Evolutionary conservation across 2,797 vertebrate genomes (phyloP).

Genomic region (Myotis pilosus): DNA sequence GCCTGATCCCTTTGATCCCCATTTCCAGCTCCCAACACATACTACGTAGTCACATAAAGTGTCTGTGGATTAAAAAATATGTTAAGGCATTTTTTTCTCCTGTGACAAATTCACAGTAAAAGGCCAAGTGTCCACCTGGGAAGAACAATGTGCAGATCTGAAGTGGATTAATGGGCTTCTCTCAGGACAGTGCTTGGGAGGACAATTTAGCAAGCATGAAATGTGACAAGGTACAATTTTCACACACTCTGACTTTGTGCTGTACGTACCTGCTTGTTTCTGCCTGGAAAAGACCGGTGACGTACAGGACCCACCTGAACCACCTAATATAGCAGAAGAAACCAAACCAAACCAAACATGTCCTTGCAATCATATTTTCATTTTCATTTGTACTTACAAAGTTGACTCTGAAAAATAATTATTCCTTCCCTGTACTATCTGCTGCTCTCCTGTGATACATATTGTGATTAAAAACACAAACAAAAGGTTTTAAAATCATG

Average conservation of each 20-base stretch:
- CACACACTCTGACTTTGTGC: neutral
- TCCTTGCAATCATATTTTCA: constrained; percentile 6
- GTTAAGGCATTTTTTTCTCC: neutral
- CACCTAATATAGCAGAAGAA: constrained; percentile 2
- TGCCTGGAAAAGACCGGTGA: neutral
- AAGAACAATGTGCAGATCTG: neutral
- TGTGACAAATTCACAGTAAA: neutral
- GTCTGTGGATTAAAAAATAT: neutral
- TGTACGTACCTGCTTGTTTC: neutral
- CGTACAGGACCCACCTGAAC: neutral
- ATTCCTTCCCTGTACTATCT: neutral
- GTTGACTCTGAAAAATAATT: neutral
- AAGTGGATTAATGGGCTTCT: neutral
- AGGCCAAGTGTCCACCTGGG: neutral
- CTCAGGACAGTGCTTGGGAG: neutral
- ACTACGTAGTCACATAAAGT: neutral
- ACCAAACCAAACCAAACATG: neutral
- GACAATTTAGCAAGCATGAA: neutral
- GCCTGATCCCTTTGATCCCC: no score
- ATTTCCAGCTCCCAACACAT: neutral
- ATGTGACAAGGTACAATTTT: neutral
- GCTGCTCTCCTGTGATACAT: neutral
- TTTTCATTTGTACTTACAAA: neutral
- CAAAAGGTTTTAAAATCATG: neutral
- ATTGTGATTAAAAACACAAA: neutral